These are phyloP conservation scores for Gymnothorax reevesii DNA, from an alignment of 2,797 vertebrate genomes.

Conservation along the genomic window DNA sequence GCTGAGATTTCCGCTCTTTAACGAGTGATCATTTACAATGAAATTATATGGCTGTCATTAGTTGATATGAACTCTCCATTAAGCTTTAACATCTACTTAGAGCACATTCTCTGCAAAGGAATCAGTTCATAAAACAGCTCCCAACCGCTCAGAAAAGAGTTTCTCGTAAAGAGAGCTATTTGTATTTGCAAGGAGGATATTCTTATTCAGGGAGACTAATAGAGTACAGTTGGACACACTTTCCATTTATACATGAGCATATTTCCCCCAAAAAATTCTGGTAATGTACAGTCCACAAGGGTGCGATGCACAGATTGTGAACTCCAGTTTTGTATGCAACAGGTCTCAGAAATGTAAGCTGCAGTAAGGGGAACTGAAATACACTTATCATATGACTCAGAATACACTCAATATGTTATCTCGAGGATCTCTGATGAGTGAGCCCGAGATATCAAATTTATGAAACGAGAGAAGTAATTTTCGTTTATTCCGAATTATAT, in stretches of 20 bases:
- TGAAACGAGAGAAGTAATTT: too few relatives aligned
- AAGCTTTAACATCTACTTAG: not conserved
- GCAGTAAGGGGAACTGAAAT: not conserved
- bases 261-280: not conserved
- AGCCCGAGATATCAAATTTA: too few relatives aligned
- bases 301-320: not conserved
- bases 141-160: not conserved
- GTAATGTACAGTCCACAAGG: not conserved
- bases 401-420: not conserved
- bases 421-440: not conserved
- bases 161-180: not conserved
- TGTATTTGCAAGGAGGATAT: not conserved
- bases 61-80: not conserved
- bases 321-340: not conserved
- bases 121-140: not conserved
- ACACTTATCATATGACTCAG: not conserved
- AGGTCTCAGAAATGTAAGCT: not conserved
- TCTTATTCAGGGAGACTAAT: not conserved
- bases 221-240: not conserved
- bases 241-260: not conserved
- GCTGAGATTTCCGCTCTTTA: conserved; percentile 2
- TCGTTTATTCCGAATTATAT: too few relatives aligned
- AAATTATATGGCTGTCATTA: not conserved
- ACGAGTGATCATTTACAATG: conserved; percentile 7
- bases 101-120: not conserved